Conservation (phyloP, 1,140 invertebrate species). For the Hylyphantes graminicola region DNA sequence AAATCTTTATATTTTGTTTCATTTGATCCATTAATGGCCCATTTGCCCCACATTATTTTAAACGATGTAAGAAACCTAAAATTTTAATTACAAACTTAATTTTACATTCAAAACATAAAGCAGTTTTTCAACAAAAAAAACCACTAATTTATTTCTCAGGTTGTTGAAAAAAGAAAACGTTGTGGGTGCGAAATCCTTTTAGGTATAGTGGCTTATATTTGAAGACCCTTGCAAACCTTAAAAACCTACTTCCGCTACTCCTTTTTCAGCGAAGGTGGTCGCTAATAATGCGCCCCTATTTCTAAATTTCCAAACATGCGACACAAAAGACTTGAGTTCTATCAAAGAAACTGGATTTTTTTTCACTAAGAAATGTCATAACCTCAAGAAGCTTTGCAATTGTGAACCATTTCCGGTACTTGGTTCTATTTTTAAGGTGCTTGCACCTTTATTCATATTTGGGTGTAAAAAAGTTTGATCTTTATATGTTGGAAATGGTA, state of each 20-base stretch:
- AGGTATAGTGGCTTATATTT: neutral
- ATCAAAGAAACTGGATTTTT: neutral
- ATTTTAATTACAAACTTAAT: neutral
- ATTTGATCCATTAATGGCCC: too few species aligned
- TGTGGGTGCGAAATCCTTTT: neutral
- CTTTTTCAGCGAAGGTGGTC: neutral
- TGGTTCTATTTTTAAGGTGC: neutral
- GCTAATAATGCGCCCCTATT: slow-evolving; percentile 20
- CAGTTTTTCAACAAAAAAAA: neutral
- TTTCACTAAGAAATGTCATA: neutral
- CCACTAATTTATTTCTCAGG: neutral
- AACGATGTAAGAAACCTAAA: neutral
- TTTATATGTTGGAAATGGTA: neutral
- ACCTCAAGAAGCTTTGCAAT: neutral
- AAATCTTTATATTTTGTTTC: too few species aligned
- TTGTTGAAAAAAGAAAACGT: neutral
- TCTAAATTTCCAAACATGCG: neutral
- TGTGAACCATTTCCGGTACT: too few species aligned
- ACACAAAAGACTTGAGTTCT: neutral
- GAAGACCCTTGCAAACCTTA: neutral
- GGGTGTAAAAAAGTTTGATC: neutral
- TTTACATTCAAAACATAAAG: neutral
- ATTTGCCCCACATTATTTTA: too few species aligned
- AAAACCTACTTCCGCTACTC: neutral
- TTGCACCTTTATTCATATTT: neutral